phyloP scores from a whole-genome alignment of 2,113 vertebrate genomes.

The Alosa alosa region DNA sequence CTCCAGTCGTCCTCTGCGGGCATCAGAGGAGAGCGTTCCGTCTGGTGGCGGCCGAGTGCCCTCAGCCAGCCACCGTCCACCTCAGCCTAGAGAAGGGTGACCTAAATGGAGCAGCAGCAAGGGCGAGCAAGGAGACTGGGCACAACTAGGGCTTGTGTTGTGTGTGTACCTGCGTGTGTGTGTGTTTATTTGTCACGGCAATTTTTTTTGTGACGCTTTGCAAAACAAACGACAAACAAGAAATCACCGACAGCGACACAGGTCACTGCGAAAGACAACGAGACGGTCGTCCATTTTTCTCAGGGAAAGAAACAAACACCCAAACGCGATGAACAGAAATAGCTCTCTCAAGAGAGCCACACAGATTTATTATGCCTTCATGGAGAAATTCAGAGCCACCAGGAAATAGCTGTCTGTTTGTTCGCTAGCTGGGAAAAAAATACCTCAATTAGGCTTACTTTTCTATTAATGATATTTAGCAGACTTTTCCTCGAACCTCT shows the following conservation, averaged over 20 bases:
- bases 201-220: neutral
- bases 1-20: neutral
- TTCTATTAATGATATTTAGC: neutral
- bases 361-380: neutral
- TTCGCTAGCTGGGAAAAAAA: neutral
- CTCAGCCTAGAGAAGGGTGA: neutral
- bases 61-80: neutral
- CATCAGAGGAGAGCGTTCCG: neutral
- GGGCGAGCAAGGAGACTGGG: neutral
- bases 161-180: no score
- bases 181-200: neutral
- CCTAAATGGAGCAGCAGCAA: neutral
- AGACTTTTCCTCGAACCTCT: neutral
- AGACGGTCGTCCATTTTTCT: constrained; percentile 1
- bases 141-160: neutral
- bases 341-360: neutral
- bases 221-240: neutral
- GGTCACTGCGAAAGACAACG: neutral
- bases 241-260: neutral
- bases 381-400: neutral
- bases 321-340: constrained; percentile 4
- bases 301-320: neutral
- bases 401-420: neutral
- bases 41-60: neutral
- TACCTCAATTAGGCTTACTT: neutral